phyloP scores from a whole-genome alignment of 1,140 invertebrate species.

The Pseudomyrmex pallidus region DNA sequence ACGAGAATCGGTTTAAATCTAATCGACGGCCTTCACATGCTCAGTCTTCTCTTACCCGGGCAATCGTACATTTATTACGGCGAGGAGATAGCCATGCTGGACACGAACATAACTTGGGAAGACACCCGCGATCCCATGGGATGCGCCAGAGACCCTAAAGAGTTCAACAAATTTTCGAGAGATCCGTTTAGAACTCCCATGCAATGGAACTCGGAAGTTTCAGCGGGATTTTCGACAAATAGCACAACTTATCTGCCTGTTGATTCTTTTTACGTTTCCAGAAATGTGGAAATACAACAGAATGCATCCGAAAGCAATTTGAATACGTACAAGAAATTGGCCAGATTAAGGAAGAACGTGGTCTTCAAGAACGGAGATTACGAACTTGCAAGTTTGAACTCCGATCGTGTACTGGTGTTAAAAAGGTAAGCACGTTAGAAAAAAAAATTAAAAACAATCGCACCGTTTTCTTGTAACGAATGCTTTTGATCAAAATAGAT shows the following conservation, averaged over 20 bases:
- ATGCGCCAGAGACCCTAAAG: conserved; percentile 84
- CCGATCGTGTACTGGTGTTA: conserved; percentile 81
- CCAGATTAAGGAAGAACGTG: conserved; percentile 80
- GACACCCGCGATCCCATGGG: conserved; percentile 86
- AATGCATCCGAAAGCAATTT: conserved; percentile 85
- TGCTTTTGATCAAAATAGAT: conserved; percentile 74
- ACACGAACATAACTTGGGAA: conserved; percentile 85
- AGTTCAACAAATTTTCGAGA: conserved; percentile 81
- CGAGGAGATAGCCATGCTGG: conserved; percentile 90
- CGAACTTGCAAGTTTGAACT: conserved; percentile 76
- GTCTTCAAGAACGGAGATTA: conserved; percentile 83
- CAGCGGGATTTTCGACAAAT: conserved; percentile 88
- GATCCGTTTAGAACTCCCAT: conserved; percentile 89
- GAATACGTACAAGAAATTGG: conserved; percentile 84
- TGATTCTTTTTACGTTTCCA: conserved; percentile 84
- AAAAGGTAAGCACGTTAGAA: conserved; percentile 78
- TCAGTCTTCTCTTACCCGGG: conserved; percentile 90
- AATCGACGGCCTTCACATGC: conserved; percentile 89
- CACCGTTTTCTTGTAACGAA: background rate
- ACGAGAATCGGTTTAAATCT: conserved; percentile 87
- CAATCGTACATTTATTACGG: conserved; percentile 92
- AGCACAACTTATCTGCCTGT: conserved; percentile 89
- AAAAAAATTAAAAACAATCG: background rate
- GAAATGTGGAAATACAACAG: conserved; percentile 85
- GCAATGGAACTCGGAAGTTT: conserved; percentile 88